These are phyloP conservation scores for Pecten maximus DNA, from an alignment of 2,888 invertebrate species.

Conservation along the genomic window DNA sequence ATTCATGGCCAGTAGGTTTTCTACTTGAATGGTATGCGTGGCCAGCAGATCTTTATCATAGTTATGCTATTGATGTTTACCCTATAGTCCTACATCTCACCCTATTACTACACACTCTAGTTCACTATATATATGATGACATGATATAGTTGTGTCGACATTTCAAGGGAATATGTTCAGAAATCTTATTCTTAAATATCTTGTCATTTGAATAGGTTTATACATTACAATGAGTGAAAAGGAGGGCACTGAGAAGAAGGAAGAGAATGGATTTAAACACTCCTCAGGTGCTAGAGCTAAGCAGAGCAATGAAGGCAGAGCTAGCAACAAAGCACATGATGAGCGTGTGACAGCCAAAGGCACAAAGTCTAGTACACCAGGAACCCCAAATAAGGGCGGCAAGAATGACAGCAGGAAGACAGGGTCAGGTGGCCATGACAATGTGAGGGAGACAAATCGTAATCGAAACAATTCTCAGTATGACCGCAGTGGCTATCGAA, in stretches of 20 bases:
- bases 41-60: too few relatives aligned
- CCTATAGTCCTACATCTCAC: too few relatives aligned
- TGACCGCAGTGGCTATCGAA: neutral
- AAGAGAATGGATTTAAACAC: slow-evolving; percentile 14
- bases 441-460: neutral
- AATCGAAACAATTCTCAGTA: slow-evolving; percentile 7
- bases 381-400: slow-evolving; percentile 22
- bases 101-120: too few relatives aligned
- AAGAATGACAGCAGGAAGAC: slow-evolving; percentile 18
- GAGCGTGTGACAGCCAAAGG: slow-evolving; percentile 11
- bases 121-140: too few relatives aligned
- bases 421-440: neutral
- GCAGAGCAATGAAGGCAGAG: slow-evolving; percentile 12
- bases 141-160: too few relatives aligned
- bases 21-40: too few relatives aligned
- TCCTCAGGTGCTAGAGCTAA: slow-evolving; percentile 27
- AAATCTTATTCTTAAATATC: too few relatives aligned
- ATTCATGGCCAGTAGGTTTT: too few relatives aligned
- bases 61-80: too few relatives aligned
- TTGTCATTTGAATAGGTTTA: neutral
- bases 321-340: neutral
- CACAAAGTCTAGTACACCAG: neutral
- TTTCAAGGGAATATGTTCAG: too few relatives aligned
- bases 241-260: slow-evolving; percentile 28
- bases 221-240: neutral